phyloP scores from a whole-genome alignment of 92 coral and sea anemone species.

The Scolanthus callimorphus region DNA sequence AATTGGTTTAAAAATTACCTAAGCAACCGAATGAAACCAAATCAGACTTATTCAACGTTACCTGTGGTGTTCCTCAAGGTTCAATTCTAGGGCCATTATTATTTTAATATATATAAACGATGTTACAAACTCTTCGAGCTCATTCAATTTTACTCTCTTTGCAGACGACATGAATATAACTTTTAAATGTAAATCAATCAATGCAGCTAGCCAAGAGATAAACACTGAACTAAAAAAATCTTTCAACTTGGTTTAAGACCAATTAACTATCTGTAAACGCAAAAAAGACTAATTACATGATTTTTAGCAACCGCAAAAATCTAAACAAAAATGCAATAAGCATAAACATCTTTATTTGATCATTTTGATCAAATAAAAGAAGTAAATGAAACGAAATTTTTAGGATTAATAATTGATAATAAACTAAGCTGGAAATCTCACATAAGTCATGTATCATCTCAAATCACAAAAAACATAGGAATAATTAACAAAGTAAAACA shows the following conservation, averaged over 20 bases:
- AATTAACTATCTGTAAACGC: not conserved
- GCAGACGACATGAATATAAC: not conserved
- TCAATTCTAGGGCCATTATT: not conserved
- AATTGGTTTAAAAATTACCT: too few relatives aligned
- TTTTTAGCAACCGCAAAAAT: not conserved
- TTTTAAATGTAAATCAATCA: not conserved
- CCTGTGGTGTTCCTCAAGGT: constrained; percentile 5
- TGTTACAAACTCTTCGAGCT: not conserved
- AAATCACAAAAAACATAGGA: constrained; percentile 1
- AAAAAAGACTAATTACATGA: not conserved
- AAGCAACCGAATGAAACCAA: too few relatives aligned
- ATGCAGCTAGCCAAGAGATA: not conserved
- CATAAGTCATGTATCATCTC: not conserved
- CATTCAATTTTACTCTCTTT: not conserved
- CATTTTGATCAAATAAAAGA: not conserved
- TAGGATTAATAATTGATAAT: not conserved
- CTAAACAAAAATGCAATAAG: not conserved
- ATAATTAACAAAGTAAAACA: not conserved
- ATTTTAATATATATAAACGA: not conserved
- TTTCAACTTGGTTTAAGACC: not conserved
- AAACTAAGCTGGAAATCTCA: not conserved
- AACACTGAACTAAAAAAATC: not conserved
- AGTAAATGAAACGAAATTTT: not conserved
- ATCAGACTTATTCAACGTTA: not conserved
- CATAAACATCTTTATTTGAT: not conserved